Base-by-base conservation (phyloP, 2,888 invertebrate species). In the Enchytraeus crypticus region DNA sequence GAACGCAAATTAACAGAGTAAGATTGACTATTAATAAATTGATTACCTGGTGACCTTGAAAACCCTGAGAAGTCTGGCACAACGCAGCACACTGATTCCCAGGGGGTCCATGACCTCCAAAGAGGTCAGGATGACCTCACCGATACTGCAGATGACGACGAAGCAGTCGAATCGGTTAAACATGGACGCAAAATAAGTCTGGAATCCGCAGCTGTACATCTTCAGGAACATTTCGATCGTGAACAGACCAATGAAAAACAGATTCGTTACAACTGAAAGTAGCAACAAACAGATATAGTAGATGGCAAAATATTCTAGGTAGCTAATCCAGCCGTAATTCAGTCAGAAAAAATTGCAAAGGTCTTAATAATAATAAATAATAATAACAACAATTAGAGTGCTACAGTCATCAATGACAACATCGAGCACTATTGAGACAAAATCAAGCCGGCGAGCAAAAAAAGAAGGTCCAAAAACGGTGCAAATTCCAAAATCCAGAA, bases 111-210 rank as follows among this genome's bases (percentile, higher is more conserved):
- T 96, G 70, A 96, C 84, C 71, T 89, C 84, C 14, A 89, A 88
- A 76, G 88, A 86, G 51, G 93, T 96, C 59, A 98, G 84, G 69
- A 95, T 86, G 84, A 93, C 90, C 83, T 98, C 98, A 65, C 91
- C 85, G 77, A 98, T 98, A 76, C 96, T 96, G 59, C 95, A 95
- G 78, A 98, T 88, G 71, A 98, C 97, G 73, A 98, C 97, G 82
- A 99, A 97, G 82, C 96, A 97, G 83, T 98, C 98, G 82, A 98
- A 98, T 51, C 98, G 91, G 83, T 98, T 98, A 84, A 98, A 98
- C 69, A 97, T 84, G 26, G 97, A 97, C 65, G 97, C 95, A 81
- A 98, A 98, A 83, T 98, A 98, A 70, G 93, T 93, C 87, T 95
- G 83, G 82, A 83, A 89, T 75, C 98, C 98, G 79, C 99, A 86